Conservation (phyloP, 92 coral and sea anemone genomes). For the Umimayanthus kanabou region DNA sequence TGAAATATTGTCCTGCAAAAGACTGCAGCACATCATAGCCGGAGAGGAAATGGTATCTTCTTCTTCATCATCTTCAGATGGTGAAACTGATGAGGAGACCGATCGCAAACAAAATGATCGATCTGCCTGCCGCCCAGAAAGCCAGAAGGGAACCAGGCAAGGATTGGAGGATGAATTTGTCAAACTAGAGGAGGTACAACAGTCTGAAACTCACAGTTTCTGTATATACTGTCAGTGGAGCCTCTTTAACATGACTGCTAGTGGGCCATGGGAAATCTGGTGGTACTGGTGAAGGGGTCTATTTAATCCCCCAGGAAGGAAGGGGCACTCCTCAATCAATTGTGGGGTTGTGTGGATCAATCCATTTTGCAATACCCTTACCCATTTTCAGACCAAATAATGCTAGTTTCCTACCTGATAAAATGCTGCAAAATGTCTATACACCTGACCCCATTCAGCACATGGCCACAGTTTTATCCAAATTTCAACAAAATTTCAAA, state of each 20-base stretch:
- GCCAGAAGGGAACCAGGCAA: neutral
- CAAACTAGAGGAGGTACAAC: neutral
- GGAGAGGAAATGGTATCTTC: constrained; percentile 86
- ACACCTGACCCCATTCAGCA: no score
- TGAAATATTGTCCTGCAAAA: constrained; percentile 72
- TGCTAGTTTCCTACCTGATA: no score
- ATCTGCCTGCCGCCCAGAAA: neutral
- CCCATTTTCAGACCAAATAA: no score
- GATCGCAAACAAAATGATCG: neutral
- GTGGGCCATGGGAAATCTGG: no score
- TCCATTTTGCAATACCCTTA: no score
- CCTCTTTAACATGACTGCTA: no score
- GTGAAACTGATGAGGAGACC: constrained; percentile 50
- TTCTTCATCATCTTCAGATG: constrained; percentile 72
- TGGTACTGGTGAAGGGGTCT: no score
- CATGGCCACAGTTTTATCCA: neutral
- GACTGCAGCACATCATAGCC: constrained; percentile 70
- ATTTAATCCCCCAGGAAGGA: no score
- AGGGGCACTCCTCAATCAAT: no score
- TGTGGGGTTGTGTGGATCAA: no score
- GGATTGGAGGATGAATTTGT: neutral
- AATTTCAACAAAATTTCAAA: neutral
- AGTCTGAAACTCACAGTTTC: neutral
- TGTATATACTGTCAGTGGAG: no score
- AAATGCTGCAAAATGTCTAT: no score